Conservation (phyloP, 2,888 invertebrate species). For the Margaritifera margaritifera region DNA sequence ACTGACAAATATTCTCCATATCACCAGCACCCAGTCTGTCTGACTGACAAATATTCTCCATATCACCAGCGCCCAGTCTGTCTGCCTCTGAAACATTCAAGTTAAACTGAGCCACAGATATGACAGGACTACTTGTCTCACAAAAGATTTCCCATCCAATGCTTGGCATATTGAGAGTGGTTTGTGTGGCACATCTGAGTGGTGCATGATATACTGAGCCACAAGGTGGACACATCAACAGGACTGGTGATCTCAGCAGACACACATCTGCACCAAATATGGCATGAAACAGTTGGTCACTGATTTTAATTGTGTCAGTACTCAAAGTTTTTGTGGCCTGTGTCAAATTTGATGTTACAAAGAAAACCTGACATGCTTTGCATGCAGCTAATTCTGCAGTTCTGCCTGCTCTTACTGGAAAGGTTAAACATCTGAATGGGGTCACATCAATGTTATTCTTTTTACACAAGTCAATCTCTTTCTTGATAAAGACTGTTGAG, state of each 20-base stretch:
- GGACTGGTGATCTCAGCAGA: conserved; percentile 22
- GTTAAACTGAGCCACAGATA: not conserved
- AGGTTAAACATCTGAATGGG: too few species aligned
- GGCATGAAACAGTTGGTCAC: conserved; percentile 15
- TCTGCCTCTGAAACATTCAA: not conserved
- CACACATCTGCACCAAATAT: conserved; percentile 25
- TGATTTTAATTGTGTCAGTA: conserved; percentile 12
- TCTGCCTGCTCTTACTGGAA: too few species aligned
- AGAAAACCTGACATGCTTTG: too few species aligned
- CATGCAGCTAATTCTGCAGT: too few species aligned
- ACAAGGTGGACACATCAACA: conserved; percentile 26
- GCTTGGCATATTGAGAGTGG: not conserved
- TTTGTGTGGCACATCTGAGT: conserved; percentile 11
- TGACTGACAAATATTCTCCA: too few species aligned
- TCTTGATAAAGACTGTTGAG: too few species aligned
- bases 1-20: conserved; percentile 1
- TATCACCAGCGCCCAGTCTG: too few species aligned
- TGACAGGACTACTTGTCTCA: conserved; percentile 17
- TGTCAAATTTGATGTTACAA: too few species aligned
- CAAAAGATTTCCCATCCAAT: conserved; percentile 16
- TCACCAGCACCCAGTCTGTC: not conserved
- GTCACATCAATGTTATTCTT: too few species aligned
- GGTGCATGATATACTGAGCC: conserved; percentile 27
- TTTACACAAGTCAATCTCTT: too few species aligned
- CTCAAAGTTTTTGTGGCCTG: too few species aligned